phyloP scores from a whole-genome alignment of 2,888 invertebrate genomes.

The Ephialtes manifestator region DNA sequence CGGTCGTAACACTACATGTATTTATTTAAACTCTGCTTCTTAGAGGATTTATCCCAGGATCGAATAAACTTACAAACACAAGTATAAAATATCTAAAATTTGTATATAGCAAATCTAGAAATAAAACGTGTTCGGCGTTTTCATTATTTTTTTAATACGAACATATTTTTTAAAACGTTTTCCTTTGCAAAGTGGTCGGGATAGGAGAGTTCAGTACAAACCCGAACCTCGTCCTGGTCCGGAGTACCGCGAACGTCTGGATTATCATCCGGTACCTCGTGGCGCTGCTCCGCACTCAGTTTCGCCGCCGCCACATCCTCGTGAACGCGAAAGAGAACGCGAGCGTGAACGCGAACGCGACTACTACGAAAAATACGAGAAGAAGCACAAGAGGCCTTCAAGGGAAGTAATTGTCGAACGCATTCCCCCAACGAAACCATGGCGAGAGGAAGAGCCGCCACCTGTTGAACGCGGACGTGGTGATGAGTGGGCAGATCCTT shows the following conservation, averaged over 20 bases:
- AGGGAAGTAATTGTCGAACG: slow-evolving; percentile 93
- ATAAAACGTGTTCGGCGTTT: no score
- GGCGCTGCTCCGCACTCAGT: slow-evolving; percentile 81
- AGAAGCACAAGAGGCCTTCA: slow-evolving; percentile 88
- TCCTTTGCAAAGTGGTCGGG: slow-evolving; percentile 47
- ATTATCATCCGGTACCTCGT: slow-evolving; percentile 82
- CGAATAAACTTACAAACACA: no score
- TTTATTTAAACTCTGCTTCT: no score
- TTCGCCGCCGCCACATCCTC: slow-evolving; percentile 83
- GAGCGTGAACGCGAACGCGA: slow-evolving; percentile 83
- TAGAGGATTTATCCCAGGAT: no score
- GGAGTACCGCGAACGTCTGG: slow-evolving; percentile 84
- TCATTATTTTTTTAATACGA: no score
- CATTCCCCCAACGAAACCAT: slow-evolving; percentile 85
- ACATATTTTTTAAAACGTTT: not conserved
- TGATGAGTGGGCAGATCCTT: slow-evolving; percentile 98
- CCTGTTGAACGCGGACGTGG: slow-evolving; percentile 87
- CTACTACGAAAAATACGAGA: slow-evolving; percentile 85
- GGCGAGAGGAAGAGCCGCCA: slow-evolving; percentile 84
- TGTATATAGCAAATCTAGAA: no score
- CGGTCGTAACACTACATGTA: no score
- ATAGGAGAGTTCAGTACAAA: slow-evolving; percentile 84
- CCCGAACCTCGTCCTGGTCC: slow-evolving; percentile 79
- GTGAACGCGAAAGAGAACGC: slow-evolving; percentile 81
- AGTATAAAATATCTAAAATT: no score